phyloP scores from a whole-genome alignment of 64 coral and sea anemone species.

The Stichodactyla helianthus region DNA sequence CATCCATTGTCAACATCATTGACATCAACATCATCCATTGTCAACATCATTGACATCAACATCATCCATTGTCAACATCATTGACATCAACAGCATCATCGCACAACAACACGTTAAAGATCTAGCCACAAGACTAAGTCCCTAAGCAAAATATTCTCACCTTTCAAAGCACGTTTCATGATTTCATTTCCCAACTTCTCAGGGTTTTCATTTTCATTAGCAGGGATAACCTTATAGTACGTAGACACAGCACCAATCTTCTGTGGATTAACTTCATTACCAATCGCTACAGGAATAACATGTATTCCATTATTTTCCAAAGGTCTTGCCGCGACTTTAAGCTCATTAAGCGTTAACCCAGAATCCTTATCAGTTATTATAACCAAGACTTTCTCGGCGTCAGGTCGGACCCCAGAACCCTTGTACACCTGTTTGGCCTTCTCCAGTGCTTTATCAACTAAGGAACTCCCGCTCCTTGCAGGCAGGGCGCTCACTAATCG shows the following conservation, averaged over 20 bases:
- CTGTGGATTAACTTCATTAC: conserved; percentile 28
- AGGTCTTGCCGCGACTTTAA: conserved; percentile 14
- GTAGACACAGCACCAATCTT: conserved; percentile 16
- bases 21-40: no score
- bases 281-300: conserved; percentile 51
- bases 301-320: conserved; percentile 9
- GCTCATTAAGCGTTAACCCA: neutral
- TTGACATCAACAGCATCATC: neutral
- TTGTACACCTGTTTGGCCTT: conserved; percentile 3
- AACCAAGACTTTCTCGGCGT: conserved; percentile 28
- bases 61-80: neutral
- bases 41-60: no score
- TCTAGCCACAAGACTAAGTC: no score
- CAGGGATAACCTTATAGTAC: conserved; percentile 38
- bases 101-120: neutral
- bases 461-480: neutral
- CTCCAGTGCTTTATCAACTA: neutral
- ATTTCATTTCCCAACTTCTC: conserved; percentile 42
- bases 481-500: neutral
- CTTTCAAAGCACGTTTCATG: conserved; percentile 51
- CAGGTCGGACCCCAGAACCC: neutral
- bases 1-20: no score
- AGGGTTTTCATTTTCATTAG: conserved; percentile 27
- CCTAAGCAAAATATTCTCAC: neutral
- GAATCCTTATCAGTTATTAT: conserved; percentile 37